A percentile compares a stretch with the other conserved stretches of the same genome.
phyloP scores from a whole-genome alignment of 2,113 vertebrate genomes.

The Odontophorus gujanensis region DNA sequence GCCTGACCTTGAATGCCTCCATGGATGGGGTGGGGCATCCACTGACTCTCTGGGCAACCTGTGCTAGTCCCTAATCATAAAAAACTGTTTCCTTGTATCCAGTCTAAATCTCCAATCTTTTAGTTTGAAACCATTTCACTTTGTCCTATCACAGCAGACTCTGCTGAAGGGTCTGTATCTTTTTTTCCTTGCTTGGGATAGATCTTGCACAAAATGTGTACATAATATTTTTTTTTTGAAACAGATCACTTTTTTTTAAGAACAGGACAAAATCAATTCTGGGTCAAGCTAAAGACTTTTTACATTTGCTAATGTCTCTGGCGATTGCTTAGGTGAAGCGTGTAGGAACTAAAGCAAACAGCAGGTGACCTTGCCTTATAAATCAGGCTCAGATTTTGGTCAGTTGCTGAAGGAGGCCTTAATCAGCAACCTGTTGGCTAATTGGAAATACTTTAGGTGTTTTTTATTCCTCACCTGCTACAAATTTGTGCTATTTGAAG shows the following conservation, averaged over 20 bases:
- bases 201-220: accelerated
- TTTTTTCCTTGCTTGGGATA: background rate
- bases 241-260: background rate
- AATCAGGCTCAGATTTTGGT: background rate
- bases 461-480: background rate
- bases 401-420: background rate
- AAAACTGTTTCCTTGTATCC: too few species aligned
- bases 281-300: background rate
- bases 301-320: background rate
- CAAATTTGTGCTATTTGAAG: background rate
- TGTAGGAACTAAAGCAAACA: background rate
- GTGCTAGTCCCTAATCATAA: too few species aligned
- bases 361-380: background rate
- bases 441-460: background rate
- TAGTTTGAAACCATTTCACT: too few species aligned
- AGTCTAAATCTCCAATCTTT: too few species aligned
- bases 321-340: background rate
- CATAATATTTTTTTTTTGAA: background rate
- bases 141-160: too few species aligned
- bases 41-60: too few species aligned
- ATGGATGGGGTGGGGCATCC: too few species aligned
- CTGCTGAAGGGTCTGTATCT: too few species aligned
- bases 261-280: background rate
- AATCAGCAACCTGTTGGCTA: background rate
- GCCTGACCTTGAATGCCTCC: too few species aligned